These are phyloP conservation scores for Drosophila ercepeae DNA, from an alignment of 1,140 invertebrate species.

Conservation along the genomic window DNA sequence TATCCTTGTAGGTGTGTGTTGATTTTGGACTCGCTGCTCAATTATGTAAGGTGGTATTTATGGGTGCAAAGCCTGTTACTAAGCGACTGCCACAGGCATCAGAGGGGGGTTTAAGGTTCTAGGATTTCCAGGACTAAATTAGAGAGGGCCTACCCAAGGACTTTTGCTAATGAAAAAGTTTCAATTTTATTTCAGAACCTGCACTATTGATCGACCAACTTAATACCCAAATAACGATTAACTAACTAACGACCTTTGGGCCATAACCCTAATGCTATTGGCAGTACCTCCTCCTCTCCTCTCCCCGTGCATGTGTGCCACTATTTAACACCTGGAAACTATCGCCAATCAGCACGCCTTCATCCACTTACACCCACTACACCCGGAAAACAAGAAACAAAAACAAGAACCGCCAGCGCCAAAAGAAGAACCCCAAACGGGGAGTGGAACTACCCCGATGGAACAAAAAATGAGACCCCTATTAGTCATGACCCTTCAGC, in stretches of 20 bases:
- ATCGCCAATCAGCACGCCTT: conserved; percentile 63
- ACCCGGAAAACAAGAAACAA: conserved; percentile 7
- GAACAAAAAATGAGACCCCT: conserved; percentile 18
- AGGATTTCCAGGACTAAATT: background rate
- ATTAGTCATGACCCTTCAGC: conserved; percentile 68
- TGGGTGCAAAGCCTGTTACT: conserved; percentile 26
- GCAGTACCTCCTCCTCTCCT: background rate
- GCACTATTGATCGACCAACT: background rate
- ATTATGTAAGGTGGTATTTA: conserved; percentile 52
- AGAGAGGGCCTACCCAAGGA: background rate
- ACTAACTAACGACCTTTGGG: conserved; percentile 45
- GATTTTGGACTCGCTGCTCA: conserved; percentile 27
- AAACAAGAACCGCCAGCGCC: background rate
- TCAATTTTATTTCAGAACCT: background rate
- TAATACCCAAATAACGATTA: conserved; percentile 4
- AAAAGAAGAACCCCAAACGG: background rate
- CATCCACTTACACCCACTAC: conserved; percentile 71
- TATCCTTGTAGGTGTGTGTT: background rate
- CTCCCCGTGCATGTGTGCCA: conserved; percentile 36
- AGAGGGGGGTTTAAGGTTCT: background rate
- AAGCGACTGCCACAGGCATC: conserved; percentile 2
- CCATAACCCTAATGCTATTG: conserved; percentile 50
- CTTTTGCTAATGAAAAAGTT: background rate
- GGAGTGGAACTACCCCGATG: conserved; percentile 2
- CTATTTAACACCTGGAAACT: conserved; percentile 74